Percentiles rank a stretch among this genome's conserved stretches.
Evolutionary conservation across 2,888 invertebrate species (phyloP).

Genomic region (Auanema freiburgensis): DNA sequence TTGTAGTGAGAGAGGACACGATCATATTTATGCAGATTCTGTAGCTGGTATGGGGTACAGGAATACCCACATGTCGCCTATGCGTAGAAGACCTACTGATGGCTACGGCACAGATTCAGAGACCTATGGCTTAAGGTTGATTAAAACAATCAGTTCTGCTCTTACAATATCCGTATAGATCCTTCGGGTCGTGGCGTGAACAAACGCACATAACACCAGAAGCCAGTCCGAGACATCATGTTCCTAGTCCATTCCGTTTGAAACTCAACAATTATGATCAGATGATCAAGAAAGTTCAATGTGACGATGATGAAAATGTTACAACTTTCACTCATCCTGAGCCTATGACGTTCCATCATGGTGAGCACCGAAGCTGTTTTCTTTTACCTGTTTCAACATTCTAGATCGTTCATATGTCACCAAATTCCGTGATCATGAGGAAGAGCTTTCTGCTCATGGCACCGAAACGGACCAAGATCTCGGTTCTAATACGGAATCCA

Average conservation of each 20-base stretch:
- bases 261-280: slow-evolving; percentile 54
- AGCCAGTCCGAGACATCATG: slow-evolving; percentile 20
- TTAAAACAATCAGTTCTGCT: too few relatives aligned
- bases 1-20: slow-evolving; percentile 15
- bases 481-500: slow-evolving; percentile 50
- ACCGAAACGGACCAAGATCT: slow-evolving; percentile 36
- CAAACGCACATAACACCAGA: slow-evolving; percentile 22
- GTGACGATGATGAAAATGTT: slow-evolving; percentile 23
- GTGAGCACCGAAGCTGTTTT: neutral
- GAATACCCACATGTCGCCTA: slow-evolving; percentile 11
- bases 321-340: neutral
- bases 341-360: neutral
- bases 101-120: slow-evolving; percentile 19
- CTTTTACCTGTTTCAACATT: slow-evolving; percentile 1
- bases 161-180: slow-evolving; percentile 17
- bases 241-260: slow-evolving; percentile 47
- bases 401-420: slow-evolving; percentile 1
- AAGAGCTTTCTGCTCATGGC: slow-evolving; percentile 35
- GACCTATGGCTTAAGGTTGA: slow-evolving; percentile 20
- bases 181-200: slow-evolving; percentile 34
- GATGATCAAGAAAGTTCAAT: slow-evolving; percentile 42
- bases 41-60: slow-evolving; percentile 15
- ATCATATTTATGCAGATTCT: slow-evolving; percentile 42
- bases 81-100: slow-evolving; percentile 9
- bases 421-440: slow-evolving; percentile 18